Evolutionary conservation across 1,140 invertebrate genomes (phyloP), one percentile per base, ranked within the genome.

Genomic region (Papilio polytes): DNA sequence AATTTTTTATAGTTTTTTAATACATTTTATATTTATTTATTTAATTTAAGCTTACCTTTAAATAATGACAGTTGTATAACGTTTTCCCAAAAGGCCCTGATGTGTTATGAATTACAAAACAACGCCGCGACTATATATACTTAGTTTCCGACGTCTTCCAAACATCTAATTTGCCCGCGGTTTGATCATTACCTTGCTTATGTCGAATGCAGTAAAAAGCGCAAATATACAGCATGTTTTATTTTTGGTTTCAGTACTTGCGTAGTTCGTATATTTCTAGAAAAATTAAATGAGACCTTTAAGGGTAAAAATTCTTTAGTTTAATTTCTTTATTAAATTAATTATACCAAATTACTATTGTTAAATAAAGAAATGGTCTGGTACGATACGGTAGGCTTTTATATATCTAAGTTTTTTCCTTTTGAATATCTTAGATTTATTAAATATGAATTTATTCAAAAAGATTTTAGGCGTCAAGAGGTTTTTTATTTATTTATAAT

Each of bases 111-210:
- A 20, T 22, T 78, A 22, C 41, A 63, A 8, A 15, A 18, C 56
- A 59, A 63, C 10, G 31, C 6, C 20, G 2, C 76, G 31, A 18
- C 80, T 91, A 88, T 92, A 83, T 93, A 93, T 93, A 92, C 79
- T 83, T 73, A 56, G 53, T 80, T 77, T 74, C 72, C 77, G 78
- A 81, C 81, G 84, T 81, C 74, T 80, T 86, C 84, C 82, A 87
- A 90, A 85, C 87, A 85, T 91, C 88, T 91, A 92, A 91, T 93
- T 90, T 92, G 84, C 83, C 85, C 85, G 82, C 86, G 83, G 84
- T 85, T 79, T 56, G 53, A 56, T 56, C 53, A 56, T 90, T 89
- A 87, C 87, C 84, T 87, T 86, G 86, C 85, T 80, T 85, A 7
- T n/a, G 53, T 20, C 82, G 77, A 87, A 83, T 87, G 86, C 84